Evolutionary conservation across 2,888 invertebrate genomes (phyloP).

Genomic region (Meloe dianella): DNA sequence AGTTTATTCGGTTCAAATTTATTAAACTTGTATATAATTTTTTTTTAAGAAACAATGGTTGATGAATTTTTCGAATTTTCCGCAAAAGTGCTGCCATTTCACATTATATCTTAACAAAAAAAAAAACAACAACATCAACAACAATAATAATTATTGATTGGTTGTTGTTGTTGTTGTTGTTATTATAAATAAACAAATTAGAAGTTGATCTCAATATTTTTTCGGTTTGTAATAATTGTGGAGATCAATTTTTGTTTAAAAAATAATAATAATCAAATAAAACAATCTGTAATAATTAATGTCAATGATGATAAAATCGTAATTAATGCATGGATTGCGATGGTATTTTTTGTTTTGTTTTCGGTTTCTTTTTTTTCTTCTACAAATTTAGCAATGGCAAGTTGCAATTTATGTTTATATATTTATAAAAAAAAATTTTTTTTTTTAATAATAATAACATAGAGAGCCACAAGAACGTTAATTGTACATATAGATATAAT

Average conservation of each 20-base stretch:
- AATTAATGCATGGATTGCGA: slow-evolving; percentile 3
- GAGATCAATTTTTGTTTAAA: slow-evolving; percentile 6
- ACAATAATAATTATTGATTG: too few relatives aligned
- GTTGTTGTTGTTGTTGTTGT: neutral
- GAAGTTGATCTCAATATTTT: slow-evolving; percentile 2
- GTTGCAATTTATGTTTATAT: neutral
- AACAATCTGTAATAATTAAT: neutral
- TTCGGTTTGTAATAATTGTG: neutral
- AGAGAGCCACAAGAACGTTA: neutral
- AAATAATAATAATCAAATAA: neutral
- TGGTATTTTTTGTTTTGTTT: neutral
- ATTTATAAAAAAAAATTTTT: neutral
- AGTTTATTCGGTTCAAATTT: too few relatives aligned
- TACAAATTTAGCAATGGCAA: neutral
- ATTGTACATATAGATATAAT: neutral
- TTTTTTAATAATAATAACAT: neutral
- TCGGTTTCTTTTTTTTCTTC: neutral
- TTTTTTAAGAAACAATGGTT: too few relatives aligned
- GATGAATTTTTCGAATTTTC: neutral
- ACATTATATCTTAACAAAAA: neutral
- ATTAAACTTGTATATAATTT: too few relatives aligned
- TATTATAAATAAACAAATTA: too few relatives aligned
- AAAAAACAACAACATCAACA: too few relatives aligned
- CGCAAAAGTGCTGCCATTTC: neutral
- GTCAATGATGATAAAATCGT: neutral